These are phyloP conservation scores for Ricordea florida DNA, from an alignment of 92 coral and sea anemone genomes.

Conservation along the genomic window DNA sequence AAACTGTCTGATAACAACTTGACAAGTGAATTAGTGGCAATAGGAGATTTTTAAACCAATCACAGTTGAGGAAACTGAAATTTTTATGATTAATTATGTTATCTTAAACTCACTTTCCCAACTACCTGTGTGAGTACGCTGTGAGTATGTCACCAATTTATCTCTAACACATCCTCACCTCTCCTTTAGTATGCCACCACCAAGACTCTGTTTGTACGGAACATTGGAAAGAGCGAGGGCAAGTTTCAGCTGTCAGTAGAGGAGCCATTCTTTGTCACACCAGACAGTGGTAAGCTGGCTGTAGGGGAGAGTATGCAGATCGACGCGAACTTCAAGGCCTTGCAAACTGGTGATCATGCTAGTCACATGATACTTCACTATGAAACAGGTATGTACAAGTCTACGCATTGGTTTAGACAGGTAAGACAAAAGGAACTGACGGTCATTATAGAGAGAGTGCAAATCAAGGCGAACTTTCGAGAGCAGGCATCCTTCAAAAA, in stretches of 20 bases:
- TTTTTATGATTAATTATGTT: too few species aligned
- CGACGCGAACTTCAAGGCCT: slow-evolving; percentile 89
- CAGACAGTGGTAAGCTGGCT: slow-evolving; percentile 90
- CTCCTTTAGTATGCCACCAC: slow-evolving; percentile 66
- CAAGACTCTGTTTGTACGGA: slow-evolving; percentile 91
- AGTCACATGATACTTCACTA: slow-evolving; percentile 90
- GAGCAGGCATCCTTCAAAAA: too few species aligned
- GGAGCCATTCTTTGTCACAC: slow-evolving; percentile 91
- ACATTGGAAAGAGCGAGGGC: slow-evolving; percentile 93
- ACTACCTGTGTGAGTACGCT: background rate
- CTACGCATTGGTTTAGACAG: too few species aligned
- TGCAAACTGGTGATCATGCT: slow-evolving; percentile 85
- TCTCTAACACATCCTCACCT: background rate
- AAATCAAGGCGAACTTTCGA: too few species aligned
- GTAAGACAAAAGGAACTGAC: too few species aligned
- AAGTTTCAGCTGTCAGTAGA: slow-evolving; percentile 77
- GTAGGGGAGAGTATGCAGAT: slow-evolving; percentile 97
- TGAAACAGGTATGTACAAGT: slow-evolving; percentile 99
- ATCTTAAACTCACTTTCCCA: background rate
- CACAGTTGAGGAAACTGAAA: too few species aligned
- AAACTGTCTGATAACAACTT: too few species aligned
- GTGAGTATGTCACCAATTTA: background rate
- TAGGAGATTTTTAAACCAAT: too few species aligned
- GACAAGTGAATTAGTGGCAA: too few species aligned
- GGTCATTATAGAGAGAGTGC: too few species aligned